Evolutionary conservation across 2,113 vertebrate species (phyloP).

Genomic region (Craseonycteris thonglongyai): DNA sequence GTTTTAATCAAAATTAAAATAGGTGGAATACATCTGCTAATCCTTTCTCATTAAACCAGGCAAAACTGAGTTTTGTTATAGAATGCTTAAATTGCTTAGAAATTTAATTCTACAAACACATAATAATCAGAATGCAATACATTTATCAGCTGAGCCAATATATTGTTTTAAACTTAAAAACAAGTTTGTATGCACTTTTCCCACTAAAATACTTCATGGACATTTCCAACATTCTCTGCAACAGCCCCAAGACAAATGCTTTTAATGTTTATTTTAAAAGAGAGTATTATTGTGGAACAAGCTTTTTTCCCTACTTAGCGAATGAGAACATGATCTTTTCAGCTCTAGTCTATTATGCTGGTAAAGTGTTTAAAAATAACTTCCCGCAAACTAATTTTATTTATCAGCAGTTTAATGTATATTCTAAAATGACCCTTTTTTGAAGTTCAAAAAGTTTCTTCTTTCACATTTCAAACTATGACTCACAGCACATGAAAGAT

Average conservation of each 20-base stretch:
- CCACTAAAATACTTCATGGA: conserved; percentile 50
- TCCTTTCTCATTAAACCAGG: conserved; percentile 49
- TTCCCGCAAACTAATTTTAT: conserved; percentile 34
- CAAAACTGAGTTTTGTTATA: conserved; percentile 61
- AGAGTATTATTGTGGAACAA: conserved; percentile 64
- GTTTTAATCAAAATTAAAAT: conserved; percentile 35
- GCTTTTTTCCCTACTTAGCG: conserved; percentile 48
- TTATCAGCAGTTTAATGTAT: not conserved
- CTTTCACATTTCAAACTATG: conserved; percentile 73
- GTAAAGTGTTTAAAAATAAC: conserved; percentile 53
- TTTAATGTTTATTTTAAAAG: conserved; percentile 69
- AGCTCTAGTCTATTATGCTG: conserved; percentile 48
- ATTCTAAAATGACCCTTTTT: not conserved
- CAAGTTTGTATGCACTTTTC: conserved; percentile 63
- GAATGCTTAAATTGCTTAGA: conserved; percentile 49
- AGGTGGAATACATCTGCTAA: not conserved
- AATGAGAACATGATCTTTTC: conserved; percentile 64
- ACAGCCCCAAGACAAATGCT: conserved; percentile 67
- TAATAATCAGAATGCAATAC: conserved; percentile 55
- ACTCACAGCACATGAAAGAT: conserved; percentile 70
- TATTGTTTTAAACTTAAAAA: conserved; percentile 50
- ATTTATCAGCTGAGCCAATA: conserved; percentile 42
- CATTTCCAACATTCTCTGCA: conserved; percentile 60
- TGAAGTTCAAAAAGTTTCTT: conserved; percentile 42
- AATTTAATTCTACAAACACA: conserved; percentile 60